phyloP scores from a whole-genome alignment of 2,888 invertebrate species.

The Trachelus tabidus region DNA sequence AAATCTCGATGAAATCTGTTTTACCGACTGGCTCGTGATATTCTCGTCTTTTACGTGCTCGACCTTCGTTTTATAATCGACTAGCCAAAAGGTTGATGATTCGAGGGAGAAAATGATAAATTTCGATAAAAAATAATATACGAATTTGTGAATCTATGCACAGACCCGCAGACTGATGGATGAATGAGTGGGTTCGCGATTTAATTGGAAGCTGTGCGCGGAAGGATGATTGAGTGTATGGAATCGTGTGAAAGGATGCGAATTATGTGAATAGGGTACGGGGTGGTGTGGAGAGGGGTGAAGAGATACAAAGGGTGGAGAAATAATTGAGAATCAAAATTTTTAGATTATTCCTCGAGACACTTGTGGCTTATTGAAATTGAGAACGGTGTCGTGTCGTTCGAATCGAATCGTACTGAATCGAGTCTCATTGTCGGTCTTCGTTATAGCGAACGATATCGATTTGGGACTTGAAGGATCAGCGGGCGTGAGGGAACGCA shows the following conservation, averaged over 20 bases:
- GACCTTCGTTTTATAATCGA: constrained; percentile 5
- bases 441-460: background rate
- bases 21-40: background rate
- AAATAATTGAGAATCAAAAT: constrained; percentile 7
- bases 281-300: background rate
- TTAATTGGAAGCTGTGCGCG: background rate
- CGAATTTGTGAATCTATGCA: constrained; percentile 42
- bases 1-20: background rate
- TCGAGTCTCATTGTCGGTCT: constrained; percentile 31
- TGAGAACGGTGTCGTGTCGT: constrained; percentile 33
- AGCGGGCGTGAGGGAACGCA: background rate
- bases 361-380: constrained; percentile 8
- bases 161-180: constrained; percentile 55
- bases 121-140: constrained; percentile 24
- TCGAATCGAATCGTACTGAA: constrained; percentile 30
- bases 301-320: background rate
- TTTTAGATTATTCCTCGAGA: constrained; percentile 6
- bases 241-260: background rate
- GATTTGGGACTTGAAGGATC: constrained; percentile 26
- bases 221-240: background rate
- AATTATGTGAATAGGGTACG: background rate
- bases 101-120: constrained; percentile 18
- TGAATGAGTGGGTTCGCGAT: constrained; percentile 15
- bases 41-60: background rate
- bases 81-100: constrained; percentile 1